Percentiles rank a stretch among this genome's conserved stretches.
These are phyloP conservation scores for Uromys caudimaculatus DNA, from an alignment of 2,797 vertebrate species.

Conservation along the genomic window DNA sequence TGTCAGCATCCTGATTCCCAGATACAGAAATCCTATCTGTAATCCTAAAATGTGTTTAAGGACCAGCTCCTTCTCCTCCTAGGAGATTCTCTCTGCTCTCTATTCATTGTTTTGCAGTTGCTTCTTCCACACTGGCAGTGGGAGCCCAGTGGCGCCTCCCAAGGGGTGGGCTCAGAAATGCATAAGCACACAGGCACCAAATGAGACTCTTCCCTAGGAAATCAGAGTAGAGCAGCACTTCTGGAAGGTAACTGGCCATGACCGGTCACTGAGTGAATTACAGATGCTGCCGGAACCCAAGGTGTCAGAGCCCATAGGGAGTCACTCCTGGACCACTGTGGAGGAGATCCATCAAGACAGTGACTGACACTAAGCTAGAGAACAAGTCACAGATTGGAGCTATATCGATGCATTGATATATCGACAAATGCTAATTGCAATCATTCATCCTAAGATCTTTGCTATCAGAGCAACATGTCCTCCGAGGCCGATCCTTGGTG, in stretches of 20 bases:
- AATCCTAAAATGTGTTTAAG: background rate
- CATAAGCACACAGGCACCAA: background rate
- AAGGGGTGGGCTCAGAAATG: slow-evolving; percentile 20
- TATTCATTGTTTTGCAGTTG: background rate
- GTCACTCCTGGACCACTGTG: background rate
- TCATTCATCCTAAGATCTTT: background rate
- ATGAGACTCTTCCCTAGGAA: background rate
- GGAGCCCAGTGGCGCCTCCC: background rate
- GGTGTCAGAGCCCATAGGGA: background rate
- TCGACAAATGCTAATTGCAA: slow-evolving; percentile 11
- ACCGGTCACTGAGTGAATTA: background rate
- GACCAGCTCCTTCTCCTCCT: background rate
- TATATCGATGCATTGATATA: background rate
- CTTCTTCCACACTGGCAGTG: background rate
- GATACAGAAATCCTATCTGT: slow-evolving; percentile 7
- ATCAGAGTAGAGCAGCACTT: background rate
- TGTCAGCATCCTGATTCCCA: background rate
- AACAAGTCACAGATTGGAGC: slow-evolving; percentile 7
- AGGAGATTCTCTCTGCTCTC: background rate
- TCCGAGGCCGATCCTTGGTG: background rate
- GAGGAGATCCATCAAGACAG: background rate
- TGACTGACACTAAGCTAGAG: background rate
- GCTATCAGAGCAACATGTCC: background rate
- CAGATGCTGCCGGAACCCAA: background rate
- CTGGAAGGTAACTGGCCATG: background rate